These are phyloP conservation scores for Ophioninae sp. DNA, from an alignment of 2,888 invertebrate genomes.

Conservation along the genomic window DNA sequence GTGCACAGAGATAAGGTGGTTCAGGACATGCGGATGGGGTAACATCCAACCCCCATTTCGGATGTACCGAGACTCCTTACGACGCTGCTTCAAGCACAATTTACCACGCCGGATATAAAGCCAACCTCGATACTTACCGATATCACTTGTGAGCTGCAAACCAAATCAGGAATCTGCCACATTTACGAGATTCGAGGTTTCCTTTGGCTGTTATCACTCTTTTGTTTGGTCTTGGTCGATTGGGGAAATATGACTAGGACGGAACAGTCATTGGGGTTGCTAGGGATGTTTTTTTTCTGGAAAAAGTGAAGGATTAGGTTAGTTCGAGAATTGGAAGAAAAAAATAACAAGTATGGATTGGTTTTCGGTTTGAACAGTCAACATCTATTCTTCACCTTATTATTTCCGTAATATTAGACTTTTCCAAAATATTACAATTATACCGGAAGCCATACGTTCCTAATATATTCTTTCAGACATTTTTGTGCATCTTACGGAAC, in stretches of 20 bases:
- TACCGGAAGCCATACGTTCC: too few relatives aligned
- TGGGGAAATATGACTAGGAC: not conserved
- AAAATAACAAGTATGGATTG: too few relatives aligned
- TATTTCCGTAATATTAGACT: not conserved
- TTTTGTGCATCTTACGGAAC: too few relatives aligned
- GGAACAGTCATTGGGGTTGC: not conserved
- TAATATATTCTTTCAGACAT: too few relatives aligned
- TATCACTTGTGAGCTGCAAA: constrained; percentile 1
- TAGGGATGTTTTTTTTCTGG: not conserved
- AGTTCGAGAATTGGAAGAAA: too few relatives aligned
- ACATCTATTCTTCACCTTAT: too few relatives aligned
- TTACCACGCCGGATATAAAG: constrained; percentile 54
- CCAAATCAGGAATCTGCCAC: constrained; percentile 4
- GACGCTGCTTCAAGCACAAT: constrained; percentile 74
- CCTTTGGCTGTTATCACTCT: not conserved
- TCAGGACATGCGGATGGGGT: constrained; percentile 60
- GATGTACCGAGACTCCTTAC: constrained; percentile 74
- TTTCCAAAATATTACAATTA: not conserved
- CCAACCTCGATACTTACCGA: constrained; percentile 42
- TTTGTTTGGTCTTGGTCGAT: not conserved
- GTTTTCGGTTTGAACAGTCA: too few relatives aligned
- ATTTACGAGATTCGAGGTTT: not conserved
- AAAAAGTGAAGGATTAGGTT: not conserved
- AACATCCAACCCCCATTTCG: constrained; percentile 18
- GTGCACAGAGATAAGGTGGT: constrained; percentile 79